phyloP scores from a whole-genome alignment of 2,113 vertebrate species.

The Heliornis fulica region DNA sequence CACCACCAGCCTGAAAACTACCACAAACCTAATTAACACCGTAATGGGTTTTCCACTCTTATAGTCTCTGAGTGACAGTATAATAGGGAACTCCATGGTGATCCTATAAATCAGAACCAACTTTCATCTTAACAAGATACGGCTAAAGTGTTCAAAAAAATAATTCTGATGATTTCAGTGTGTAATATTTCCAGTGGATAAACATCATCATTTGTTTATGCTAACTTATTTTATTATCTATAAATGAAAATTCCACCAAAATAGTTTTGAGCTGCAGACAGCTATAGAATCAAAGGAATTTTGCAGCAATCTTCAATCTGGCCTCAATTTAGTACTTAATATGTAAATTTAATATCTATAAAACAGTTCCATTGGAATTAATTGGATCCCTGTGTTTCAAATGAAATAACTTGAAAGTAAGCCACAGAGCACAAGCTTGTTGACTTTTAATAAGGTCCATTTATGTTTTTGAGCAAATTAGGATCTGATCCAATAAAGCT shows the following conservation, averaged over 20 bases:
- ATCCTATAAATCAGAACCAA: slow-evolving; percentile 51
- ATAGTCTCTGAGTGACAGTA: slow-evolving; percentile 34
- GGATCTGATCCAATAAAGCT: neutral
- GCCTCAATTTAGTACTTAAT: neutral
- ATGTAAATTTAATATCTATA: slow-evolving; percentile 39
- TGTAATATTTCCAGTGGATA: neutral
- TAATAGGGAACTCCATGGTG: slow-evolving; percentile 55
- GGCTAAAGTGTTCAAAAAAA: neutral
- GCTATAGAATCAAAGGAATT: neutral
- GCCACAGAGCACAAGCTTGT: neutral
- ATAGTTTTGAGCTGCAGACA: neutral
- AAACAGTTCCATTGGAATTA: slow-evolving; percentile 1
- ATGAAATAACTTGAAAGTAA: slow-evolving; percentile 33
- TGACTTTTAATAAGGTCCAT: slow-evolving; percentile 19
- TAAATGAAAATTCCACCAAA: slow-evolving; percentile 5
- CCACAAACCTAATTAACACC: slow-evolving; percentile 56
- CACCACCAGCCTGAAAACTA: slow-evolving; percentile 7
- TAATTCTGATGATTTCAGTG: slow-evolving; percentile 3
- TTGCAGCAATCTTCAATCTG: neutral
- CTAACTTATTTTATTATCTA: neutral
- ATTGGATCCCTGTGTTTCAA: slow-evolving; percentile 2
- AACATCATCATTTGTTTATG: neutral
- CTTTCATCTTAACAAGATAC: neutral
- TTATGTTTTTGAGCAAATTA: neutral
- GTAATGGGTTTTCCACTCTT: slow-evolving; percentile 50